Base-by-base conservation (phyloP, 1,140 invertebrate genomes). In the Pomacea maculata region DNA sequence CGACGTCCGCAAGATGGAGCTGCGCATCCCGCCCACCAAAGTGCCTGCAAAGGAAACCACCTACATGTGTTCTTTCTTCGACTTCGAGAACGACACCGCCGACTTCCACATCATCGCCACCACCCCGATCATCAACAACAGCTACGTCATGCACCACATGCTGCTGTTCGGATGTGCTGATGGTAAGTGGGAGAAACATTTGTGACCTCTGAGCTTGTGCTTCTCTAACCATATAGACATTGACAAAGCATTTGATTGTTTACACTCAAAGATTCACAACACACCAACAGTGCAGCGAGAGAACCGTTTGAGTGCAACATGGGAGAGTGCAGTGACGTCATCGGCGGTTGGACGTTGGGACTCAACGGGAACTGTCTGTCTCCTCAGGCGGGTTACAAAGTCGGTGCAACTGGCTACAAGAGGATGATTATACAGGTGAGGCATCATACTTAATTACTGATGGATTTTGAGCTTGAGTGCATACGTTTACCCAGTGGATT, bases 21-120 rank as follows among this genome's bases (percentile, higher is more conserved):
- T 87, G 7, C 70, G 78, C 0, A 63, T 85, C 65, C 82, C 84
- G 10, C 17, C 11, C 8, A 83, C 81, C 3, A 6, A 14, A 54
- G 83, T 87, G 17, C 85, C 83, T 1, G 29, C 45, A 3, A 65
- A 63, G 7, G 83, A 82, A 61, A 87, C 86, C 6, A 84, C 80
- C 0, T 87, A 87, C 79, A 75, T 64, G 19, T 87, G 86, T 45
- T 81, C 83, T 70, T 21, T 79, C 10, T 83, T 83, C 67, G 82
- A 87, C 67, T 77, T 87, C 9, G 79, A 80, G 5, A 70, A 63
- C 57, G 9, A 64, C 6, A 79, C 77, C 45, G 72, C 57, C 11
- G 82, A 84, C 75, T 82, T 74, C 54, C 86, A 87, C 61, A 61
- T 86, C 34, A 80, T 84, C 21, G 85, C 85, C 7, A 82, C 81